Base-by-base conservation (phyloP, 1,140 invertebrate genomes). In the Pseudachorutes palmiensis region DNA sequence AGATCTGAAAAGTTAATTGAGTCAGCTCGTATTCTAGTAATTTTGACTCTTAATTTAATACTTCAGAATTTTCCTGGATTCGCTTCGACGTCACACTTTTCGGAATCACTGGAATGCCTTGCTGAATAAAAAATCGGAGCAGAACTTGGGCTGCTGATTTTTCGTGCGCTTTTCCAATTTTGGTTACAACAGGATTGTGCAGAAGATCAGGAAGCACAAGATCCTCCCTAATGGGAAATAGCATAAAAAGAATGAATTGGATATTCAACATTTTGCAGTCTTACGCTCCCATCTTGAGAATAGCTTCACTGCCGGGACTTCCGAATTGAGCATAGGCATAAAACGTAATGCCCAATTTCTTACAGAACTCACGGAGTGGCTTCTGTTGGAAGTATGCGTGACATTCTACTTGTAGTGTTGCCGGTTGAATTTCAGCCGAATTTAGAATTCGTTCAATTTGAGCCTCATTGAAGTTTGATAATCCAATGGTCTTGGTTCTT, bases 81-180 rank as follows among this genome's bases (percentile, higher is more conserved):
- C 36, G 36, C 19, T 9, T 12, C 19, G 36, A 19, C 9, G 36
- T 45, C 36, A 45, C 36, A 45, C 36, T 45, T 45, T 45, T 45
- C 19, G 36, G 36, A 76, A 95, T 91, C 22, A 88, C 87, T 48
- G 84, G 80, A 9, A 92, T 79, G 12, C 85, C 86, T 61, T 84
- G 80, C 77, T 92, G 86, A 0, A 92, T 75, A 57, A 89, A 81
- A 78, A 88, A 89, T 49, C 87, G 82, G 0, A 95, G 76, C 48
- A 94, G 79, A 57, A 95, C 79, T 80, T 94, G 90, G 1, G 89
- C 90, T 3, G 88, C 78, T 0, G 85, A 85, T 77, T 88, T 90
- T 2, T 81, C 79, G 75, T 91, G 83, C 22, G 82, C 82, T 2
- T 82, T 74, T 0, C 90, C 87, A 33, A 94, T 84, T 71, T 84